Percentiles rank a stretch among this genome's conserved stretches.
phyloP scores from a whole-genome alignment of 2,888 invertebrate species.

The Ectobius pallidus region DNA sequence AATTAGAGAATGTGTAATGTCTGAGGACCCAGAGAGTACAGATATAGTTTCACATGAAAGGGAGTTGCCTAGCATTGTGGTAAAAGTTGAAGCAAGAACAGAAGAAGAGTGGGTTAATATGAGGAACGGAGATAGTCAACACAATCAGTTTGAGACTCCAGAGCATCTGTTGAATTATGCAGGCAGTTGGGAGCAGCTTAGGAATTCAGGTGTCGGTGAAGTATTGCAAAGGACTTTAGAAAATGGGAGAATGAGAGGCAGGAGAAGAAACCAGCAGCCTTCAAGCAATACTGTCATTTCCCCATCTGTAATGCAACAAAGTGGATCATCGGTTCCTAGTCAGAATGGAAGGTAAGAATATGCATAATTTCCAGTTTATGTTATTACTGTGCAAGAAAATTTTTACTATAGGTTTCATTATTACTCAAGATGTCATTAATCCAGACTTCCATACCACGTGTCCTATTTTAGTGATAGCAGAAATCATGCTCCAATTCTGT shows the following conservation, averaged over 20 bases:
- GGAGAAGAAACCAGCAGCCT: not conserved
- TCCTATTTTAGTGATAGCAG: too few relatives aligned
- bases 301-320: not conserved
- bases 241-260: not conserved
- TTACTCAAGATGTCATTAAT: too few relatives aligned
- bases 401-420: too few relatives aligned
- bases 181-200: conserved; percentile 52
- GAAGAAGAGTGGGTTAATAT: conserved; percentile 53
- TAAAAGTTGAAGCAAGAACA: not conserved
- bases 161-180: conserved; percentile 48
- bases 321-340: conserved; percentile 30
- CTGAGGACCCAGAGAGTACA: not conserved
- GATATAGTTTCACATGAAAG: not conserved
- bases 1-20: too few relatives aligned
- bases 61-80: not conserved
- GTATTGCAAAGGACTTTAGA: not conserved
- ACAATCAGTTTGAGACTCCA: conserved; percentile 48
- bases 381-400: too few relatives aligned
- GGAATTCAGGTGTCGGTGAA: not conserved
- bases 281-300: not conserved
- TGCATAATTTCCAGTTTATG: too few relatives aligned
- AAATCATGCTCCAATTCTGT: too few relatives aligned
- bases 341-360: conserved; percentile 32
- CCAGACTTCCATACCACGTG: too few relatives aligned
- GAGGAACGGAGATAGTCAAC: conserved; percentile 50